Conservation (phyloP, 2,797 vertebrate species). For the Rhodeus uyekii region DNA sequence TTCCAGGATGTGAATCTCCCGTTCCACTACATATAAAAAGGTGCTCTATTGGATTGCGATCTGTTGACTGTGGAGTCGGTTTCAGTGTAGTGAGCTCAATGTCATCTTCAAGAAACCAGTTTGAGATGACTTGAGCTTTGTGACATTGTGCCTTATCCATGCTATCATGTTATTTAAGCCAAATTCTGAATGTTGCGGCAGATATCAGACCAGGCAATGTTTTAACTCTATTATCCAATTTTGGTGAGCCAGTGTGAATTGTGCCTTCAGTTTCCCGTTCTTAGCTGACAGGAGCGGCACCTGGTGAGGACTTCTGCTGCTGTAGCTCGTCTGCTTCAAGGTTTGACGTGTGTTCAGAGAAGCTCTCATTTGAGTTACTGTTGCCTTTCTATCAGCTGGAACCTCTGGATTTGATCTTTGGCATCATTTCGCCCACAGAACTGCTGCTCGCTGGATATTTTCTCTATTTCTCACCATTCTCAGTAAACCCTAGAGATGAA, state of each 20-base stretch:
- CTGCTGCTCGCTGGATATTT: background rate
- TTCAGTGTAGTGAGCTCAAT: background rate
- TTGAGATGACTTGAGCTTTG: background rate
- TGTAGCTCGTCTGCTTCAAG: background rate
- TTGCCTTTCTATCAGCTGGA: background rate
- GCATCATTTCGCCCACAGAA: background rate
- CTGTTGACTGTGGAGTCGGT: background rate
- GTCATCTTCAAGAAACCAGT: background rate
- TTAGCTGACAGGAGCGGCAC: background rate
- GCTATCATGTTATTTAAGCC: background rate
- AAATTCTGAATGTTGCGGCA: background rate
- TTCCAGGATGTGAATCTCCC: conserved; percentile 61
- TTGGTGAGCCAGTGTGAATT: background rate
- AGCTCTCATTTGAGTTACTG: background rate
- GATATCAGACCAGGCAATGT: background rate
- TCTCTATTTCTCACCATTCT: background rate
- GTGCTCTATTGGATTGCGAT: background rate
- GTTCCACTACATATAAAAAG: conserved; percentile 56
- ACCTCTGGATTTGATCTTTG: background rate
- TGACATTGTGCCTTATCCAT: background rate
- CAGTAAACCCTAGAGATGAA: background rate
- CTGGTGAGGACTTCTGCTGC: background rate
- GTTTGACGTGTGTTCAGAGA: background rate
- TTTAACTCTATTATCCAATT: background rate
- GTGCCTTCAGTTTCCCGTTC: background rate